Conservation (phyloP, 2,797 vertebrate genomes). For the Cercopithecus neglectus region DNA sequence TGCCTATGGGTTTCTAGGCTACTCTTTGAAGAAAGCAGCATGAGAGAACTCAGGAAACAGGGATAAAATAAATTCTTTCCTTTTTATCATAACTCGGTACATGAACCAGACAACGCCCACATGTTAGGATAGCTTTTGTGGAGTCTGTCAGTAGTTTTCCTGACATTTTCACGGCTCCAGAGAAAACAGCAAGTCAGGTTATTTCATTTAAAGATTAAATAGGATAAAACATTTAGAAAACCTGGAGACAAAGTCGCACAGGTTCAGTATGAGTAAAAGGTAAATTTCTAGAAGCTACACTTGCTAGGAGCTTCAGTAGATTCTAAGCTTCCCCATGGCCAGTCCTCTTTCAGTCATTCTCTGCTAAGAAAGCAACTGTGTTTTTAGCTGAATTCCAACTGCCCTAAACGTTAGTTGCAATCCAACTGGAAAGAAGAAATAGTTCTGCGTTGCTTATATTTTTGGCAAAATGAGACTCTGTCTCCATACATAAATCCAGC, state of each 20-base stretch:
- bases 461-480: not conserved
- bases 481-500: not conserved
- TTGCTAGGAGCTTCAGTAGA: not conserved
- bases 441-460: not conserved
- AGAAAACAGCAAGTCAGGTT: not conserved
- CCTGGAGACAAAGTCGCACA: not conserved
- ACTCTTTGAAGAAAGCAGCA: slow-evolving; percentile 28
- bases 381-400: not conserved
- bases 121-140: not conserved
- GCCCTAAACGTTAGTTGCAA: not conserved
- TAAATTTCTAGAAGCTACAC: not conserved
- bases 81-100: not conserved
- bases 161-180: not conserved
- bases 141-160: not conserved
- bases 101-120: slow-evolving; percentile 13
- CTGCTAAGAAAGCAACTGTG: not conserved
- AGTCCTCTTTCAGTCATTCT: not conserved
- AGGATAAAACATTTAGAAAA: not conserved
- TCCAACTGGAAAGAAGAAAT: not conserved
- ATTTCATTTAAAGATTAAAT: slow-evolving; percentile 7
- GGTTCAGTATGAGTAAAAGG: not conserved
- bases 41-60: not conserved
- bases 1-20: not conserved
- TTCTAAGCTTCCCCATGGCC: not conserved
- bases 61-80: slow-evolving; percentile 1